These are phyloP conservation scores for Lasiurus borealis DNA, from an alignment of 2,113 vertebrate species.

Conservation along the genomic window DNA sequence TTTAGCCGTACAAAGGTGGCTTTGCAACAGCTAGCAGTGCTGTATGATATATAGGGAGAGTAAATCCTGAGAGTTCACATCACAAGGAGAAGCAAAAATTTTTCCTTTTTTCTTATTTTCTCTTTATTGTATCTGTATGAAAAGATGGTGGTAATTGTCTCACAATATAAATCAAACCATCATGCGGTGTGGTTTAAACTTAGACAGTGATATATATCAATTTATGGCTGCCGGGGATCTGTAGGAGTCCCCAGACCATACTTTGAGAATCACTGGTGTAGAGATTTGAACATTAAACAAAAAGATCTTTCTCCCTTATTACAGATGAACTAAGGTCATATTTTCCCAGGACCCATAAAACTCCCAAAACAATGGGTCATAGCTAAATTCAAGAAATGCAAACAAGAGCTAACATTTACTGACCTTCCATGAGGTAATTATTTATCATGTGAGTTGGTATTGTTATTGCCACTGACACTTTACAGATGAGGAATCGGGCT, in stretches of 20 bases:
- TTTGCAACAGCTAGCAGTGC: not conserved
- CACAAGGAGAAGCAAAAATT: not conserved
- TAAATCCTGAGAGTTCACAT: not conserved
- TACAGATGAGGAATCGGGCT: not conserved
- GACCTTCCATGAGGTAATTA: not conserved
- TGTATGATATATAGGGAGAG: not conserved
- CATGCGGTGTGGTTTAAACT: not conserved
- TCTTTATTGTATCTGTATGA: not conserved
- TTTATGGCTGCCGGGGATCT: not conserved
- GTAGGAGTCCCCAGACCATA: not conserved
- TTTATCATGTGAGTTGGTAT: not conserved
- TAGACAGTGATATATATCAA: not conserved
- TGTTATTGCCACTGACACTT: not conserved
- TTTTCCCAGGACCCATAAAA: not conserved
- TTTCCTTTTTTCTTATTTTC: not conserved
- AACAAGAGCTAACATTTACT: not conserved
- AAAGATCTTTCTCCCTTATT: not conserved
- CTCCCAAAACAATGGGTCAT: not conserved
- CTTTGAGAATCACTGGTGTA: constrained; percentile 8
- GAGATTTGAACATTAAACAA: not conserved
- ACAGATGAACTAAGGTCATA: not conserved
- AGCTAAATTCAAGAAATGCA: constrained; percentile 10
- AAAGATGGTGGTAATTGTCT: not conserved
- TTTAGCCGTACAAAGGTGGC: not conserved
- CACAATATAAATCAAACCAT: not conserved